Evolutionary conservation across 1,140 invertebrate genomes (phyloP), one percentile per base, ranked within the genome.

Genomic region (Procambarus virginalis): DNA sequence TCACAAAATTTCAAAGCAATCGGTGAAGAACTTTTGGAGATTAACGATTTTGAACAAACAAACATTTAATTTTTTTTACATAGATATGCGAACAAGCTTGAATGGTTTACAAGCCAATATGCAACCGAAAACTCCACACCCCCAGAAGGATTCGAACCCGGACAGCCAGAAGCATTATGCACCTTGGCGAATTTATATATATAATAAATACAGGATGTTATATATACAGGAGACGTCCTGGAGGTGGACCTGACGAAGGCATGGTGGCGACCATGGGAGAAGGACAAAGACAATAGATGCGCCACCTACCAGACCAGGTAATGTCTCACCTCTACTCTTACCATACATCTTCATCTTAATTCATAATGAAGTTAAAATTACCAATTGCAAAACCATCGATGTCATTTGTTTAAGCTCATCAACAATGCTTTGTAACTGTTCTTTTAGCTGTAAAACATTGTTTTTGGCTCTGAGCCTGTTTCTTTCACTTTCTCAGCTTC

Each of bases 141-240:
- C 34, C 34, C 0, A 34, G 34, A 34, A 34, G 34, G 34, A 34
- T 34, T 34, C 34, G 34, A 34, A 34, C 34, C 1, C 34, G 1
- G 34, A 34, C 34, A 34, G 34, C 34, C 34, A 34, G 34, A 34
- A 34, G 34, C 34, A 34, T 34, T 34, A 34, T 34, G 34, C 34
- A 34, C 34, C 34, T 34, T 34, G 34, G 34, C 34, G 34, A 34
- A 34, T 34, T 34, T 34, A 34, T 34, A 34, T 34, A 34, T 34
- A 34, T 34, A 34, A 34, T 34, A 34, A 34, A 34, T 34, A 34
- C 34, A 1, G 34, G 1, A 34, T 34, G 34, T 34, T 34, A 34
- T 34, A 34, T 34, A 34, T 34, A 48, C 76, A 78, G 76, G 76
- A 48, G 76, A 78, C 76, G 76, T 78, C 45, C 45, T 78, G 45